Evolutionary conservation across 2,888 invertebrate genomes (phyloP).

Genomic region (Thelaira solivaga): DNA sequence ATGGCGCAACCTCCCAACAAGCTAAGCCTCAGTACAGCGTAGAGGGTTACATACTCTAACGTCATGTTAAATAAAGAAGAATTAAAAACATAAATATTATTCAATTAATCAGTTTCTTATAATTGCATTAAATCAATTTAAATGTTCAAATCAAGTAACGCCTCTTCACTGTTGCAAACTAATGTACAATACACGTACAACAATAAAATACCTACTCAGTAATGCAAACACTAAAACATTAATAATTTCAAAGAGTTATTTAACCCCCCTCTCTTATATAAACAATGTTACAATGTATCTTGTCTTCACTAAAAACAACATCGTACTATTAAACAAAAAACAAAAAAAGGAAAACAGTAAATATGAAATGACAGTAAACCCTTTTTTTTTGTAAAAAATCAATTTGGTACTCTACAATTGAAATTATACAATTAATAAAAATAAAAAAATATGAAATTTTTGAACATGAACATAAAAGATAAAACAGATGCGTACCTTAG

Average conservation of each 20-base stretch:
- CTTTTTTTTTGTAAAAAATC: constrained; percentile 11
- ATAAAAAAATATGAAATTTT: constrained; percentile 39
- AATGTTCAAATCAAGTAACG: constrained; percentile 45
- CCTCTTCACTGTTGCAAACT: constrained; percentile 47
- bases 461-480: constrained; percentile 15
- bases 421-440: constrained; percentile 37
- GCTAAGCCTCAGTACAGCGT: too few species aligned
- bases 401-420: background rate
- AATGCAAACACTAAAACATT: constrained; percentile 44
- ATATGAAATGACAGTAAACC: constrained; percentile 29
- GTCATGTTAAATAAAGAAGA: too few species aligned
- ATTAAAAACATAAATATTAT: constrained; percentile 17
- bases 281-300: constrained; percentile 20
- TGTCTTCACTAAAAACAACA: too few species aligned
- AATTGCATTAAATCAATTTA: constrained; percentile 60
- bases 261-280: constrained; percentile 45
- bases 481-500: constrained; percentile 67
- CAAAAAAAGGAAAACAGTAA: constrained; percentile 15
- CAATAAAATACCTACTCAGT: constrained; percentile 23
- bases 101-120: constrained; percentile 54
- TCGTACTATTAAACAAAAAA: constrained; percentile 18
- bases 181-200: constrained; percentile 27
- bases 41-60: too few species aligned
- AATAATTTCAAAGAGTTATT: constrained; percentile 48
- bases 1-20: too few species aligned